Evolutionary conservation across 2,113 vertebrate genomes (phyloP).

Genomic region (Nansenia antarctica): DNA sequence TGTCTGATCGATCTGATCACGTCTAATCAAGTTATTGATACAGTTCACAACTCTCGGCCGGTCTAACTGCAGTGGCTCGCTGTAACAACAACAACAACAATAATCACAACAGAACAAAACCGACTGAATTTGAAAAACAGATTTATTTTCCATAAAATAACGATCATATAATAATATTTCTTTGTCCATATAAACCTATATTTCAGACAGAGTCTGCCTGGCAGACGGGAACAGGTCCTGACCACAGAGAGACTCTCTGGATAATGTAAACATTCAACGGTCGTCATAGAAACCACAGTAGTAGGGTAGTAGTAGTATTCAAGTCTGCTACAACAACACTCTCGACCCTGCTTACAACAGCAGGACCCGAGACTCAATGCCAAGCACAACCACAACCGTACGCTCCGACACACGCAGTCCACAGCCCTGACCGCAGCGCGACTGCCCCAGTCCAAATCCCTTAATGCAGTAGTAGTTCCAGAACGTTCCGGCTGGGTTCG

Average conservation of each 20-base stretch:
- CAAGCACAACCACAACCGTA: not conserved
- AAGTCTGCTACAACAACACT: not conserved
- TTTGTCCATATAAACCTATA: not conserved
- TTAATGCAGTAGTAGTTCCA: conserved; percentile 46
- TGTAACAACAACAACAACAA: not conserved
- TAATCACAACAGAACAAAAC: not conserved
- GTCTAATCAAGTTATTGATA: conserved; percentile 4
- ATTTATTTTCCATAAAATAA: conserved; percentile 80
- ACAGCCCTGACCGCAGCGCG: not conserved
- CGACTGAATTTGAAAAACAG: conserved; percentile 26
- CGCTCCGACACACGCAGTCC: conserved; percentile 1
- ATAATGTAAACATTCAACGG: not conserved
- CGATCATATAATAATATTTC: not conserved
- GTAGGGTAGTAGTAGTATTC: not conserved
- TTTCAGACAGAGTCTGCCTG: conserved; percentile 32
- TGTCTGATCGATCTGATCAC: conserved; percentile 31
- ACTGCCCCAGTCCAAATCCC: conserved; percentile 8
- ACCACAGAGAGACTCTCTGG: conserved; percentile 5
- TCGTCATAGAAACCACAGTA: too few species aligned
- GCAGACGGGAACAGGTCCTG: conserved; percentile 40
- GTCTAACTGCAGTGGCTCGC: too few species aligned
- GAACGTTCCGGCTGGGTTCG: too few species aligned
- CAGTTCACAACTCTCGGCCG: too few species aligned
- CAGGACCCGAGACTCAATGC: conserved; percentile 49
- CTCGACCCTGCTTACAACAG: conserved; percentile 31